Base-by-base conservation (phyloP, 2,113 vertebrate genomes). In the Melanerpes aurifrons region DNA sequence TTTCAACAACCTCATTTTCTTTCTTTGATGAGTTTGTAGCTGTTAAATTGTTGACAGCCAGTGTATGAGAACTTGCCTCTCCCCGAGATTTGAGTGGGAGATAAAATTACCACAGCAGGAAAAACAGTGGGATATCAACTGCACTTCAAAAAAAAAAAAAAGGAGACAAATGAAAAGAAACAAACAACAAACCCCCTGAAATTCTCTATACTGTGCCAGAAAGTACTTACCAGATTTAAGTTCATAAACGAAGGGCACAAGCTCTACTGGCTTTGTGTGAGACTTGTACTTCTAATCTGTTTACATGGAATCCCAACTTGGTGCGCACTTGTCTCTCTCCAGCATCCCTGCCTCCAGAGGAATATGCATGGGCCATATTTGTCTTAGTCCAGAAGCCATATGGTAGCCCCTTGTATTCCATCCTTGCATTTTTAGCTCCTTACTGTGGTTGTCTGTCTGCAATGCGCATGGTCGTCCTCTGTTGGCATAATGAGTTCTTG, bases 261-360 rank as follows among this genome's bases (percentile, higher is more conserved):
- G 12, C 64, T 53, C 56, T 59, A 1, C 25, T 68, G 56, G 63
- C 68, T 85, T 70, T 72, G 82, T 37, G 47, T 48, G 31, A 67
- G 40, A 15, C 21, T 89, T 53, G 29, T 50, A 50, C 21, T 59
- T 79, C 67, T 93, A 92, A 93, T 89, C 87, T 85, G 28, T 70
- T 90, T 67, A 94, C 63, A 76, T 63, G 47, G 82, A 94, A 96
- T 91, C 89, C n/a, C 78, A 82, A 7, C 81, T 56, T 84, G 62
- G 77, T 76, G 53, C 57, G 71, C 64, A 81, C 92, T 89, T 89
- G 57, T 66, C 35, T 89, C 29, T 72, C 50, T 20, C 24, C 71
- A 85, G 1, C 26, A 54, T 32, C 74, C 37, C 25, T 3, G 1
- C 7, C 15, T 59, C 37, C 48, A 73, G 56, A 77, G 26, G 61